phyloP scores from a whole-genome alignment of 30 jellyfish, hydroid and myxozoan genomes.

The Aurelia sp. region DNA sequence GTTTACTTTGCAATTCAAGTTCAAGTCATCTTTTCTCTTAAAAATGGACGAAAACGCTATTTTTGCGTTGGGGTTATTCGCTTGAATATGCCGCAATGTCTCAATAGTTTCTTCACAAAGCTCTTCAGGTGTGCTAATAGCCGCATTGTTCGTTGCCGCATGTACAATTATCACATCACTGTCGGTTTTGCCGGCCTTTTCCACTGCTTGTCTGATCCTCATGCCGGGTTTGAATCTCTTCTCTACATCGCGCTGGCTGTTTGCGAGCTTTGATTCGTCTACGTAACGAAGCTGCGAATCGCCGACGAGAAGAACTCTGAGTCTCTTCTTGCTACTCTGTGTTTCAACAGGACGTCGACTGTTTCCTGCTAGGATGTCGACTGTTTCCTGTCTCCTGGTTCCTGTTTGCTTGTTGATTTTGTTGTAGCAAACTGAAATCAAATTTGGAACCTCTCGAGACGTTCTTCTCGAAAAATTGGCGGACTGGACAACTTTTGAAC shows the following conservation, averaged over 20 bases:
- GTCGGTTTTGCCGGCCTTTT: conserved; percentile 3
- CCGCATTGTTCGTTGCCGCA: conserved; percentile 2
- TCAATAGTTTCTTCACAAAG: background rate
- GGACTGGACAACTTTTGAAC: too few relatives aligned
- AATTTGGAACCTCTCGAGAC: too few relatives aligned
- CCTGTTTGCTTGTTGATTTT: too few relatives aligned
- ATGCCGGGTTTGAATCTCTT: background rate
- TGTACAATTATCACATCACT: conserved; percentile 2
- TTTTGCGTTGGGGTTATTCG: conserved; percentile 3
- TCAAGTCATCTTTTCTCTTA: conserved; percentile 4
- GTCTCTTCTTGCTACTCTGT: conserved; percentile 3
- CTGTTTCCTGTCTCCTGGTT: too few relatives aligned
- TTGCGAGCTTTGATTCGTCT: background rate
- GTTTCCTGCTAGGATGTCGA: background rate
- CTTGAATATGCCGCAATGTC: background rate
- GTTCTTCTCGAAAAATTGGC: too few relatives aligned
- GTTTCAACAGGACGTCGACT: background rate
- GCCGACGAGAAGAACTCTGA: conserved; percentile 9
- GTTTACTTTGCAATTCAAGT: background rate
- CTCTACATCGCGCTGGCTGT: background rate
- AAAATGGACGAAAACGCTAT: background rate
- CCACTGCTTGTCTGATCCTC: background rate
- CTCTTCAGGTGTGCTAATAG: conserved; percentile 5
- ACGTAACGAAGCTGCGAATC: background rate
- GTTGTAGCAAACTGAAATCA: too few relatives aligned